Evolutionary conservation across 2,113 vertebrate species (phyloP).

Genomic region (Xyliphius kryptos): DNA sequence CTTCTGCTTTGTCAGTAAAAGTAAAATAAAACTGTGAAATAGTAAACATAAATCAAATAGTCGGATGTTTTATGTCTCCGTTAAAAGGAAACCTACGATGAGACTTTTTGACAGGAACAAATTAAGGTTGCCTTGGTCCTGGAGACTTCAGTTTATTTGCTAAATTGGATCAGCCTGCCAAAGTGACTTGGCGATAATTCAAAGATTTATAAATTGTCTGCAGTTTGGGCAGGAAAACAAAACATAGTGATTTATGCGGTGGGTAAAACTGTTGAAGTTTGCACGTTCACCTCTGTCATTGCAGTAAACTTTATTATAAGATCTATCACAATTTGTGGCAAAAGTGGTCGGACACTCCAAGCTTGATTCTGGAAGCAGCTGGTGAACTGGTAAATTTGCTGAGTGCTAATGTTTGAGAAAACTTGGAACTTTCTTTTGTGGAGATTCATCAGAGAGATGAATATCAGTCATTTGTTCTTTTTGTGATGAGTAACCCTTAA

Average conservation of each 20-base stretch:
- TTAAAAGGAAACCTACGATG: conserved; percentile 27
- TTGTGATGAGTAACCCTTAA: background rate
- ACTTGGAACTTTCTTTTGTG: conserved; percentile 6
- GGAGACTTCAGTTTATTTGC: conserved; percentile 40
- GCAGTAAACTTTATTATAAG: conserved; percentile 30
- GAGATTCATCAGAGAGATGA: background rate
- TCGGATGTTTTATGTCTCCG: conserved; percentile 31
- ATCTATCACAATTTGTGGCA: conserved; percentile 11
- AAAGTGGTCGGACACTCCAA: conserved; percentile 18
- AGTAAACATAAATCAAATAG: conserved; percentile 19
- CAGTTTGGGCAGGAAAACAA: conserved; percentile 42
- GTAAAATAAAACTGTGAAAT: conserved; percentile 10
- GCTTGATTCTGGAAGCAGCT: conserved; percentile 18
- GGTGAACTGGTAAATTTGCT: conserved; percentile 18
- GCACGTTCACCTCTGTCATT: conserved; percentile 24
- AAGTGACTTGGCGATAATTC: conserved; percentile 37
- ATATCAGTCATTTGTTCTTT: background rate
- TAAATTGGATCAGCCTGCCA: conserved; percentile 44
- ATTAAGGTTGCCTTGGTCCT: conserved; percentile 35
- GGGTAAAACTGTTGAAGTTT: conserved; percentile 23
- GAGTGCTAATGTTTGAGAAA: conserved; percentile 13
- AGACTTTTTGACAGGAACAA: conserved; percentile 36
- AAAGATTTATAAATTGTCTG: conserved; percentile 50
- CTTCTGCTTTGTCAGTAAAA: conserved; percentile 8
- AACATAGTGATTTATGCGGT: conserved; percentile 42